These are phyloP conservation scores for Timandra comae DNA, from an alignment of 2,888 invertebrate genomes.

Conservation along the genomic window DNA sequence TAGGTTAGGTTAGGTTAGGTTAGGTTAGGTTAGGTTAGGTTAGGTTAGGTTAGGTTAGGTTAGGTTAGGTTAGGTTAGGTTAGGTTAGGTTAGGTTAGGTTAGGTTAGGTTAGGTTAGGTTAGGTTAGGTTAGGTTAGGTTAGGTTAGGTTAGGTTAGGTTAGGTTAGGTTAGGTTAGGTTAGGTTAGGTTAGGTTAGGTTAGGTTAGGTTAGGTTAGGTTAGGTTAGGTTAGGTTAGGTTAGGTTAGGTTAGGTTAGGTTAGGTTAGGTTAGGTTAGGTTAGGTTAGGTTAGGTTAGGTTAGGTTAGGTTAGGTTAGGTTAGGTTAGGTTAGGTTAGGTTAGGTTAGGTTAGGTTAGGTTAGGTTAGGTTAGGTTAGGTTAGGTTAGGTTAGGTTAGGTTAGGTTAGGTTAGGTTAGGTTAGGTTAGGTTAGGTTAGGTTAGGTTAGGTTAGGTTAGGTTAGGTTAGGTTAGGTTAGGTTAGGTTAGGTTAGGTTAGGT, in stretches of 20 bases:
- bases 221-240: conserved; percentile 12
- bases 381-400: conserved; percentile 14
- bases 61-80: too few relatives aligned
- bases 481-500: conserved; percentile 18
- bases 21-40: too few relatives aligned
- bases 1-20: too few relatives aligned
- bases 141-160: too few relatives aligned
- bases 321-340: conserved; percentile 17
- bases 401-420: conserved; percentile 19
- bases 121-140: too few relatives aligned
- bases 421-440: conserved; percentile 18
- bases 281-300: conserved; percentile 19
- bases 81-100: too few relatives aligned
- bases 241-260: conserved; percentile 15
- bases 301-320: conserved; percentile 18
- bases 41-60: too few relatives aligned
- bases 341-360: conserved; percentile 13
- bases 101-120: too few relatives aligned
- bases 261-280: conserved; percentile 17
- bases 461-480: conserved; percentile 19
- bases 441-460: conserved; percentile 19
- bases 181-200: conserved; percentile 13
- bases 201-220: conserved; percentile 13
- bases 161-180: too few relatives aligned
- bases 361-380: conserved; percentile 14